Base-by-base conservation (phyloP, 2,888 invertebrate species). In the Cephonodes hylas region DNA sequence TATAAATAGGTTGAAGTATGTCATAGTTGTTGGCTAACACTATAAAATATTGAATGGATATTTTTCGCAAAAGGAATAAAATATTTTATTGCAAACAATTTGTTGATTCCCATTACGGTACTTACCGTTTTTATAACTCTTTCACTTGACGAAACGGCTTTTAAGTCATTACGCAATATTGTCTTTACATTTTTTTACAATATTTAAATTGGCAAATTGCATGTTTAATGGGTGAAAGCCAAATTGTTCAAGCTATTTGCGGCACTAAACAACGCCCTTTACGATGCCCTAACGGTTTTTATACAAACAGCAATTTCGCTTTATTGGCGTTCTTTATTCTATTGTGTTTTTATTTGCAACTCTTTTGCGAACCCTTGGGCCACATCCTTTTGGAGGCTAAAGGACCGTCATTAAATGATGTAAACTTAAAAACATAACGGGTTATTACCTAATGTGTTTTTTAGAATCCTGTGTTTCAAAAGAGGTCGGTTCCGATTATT, bases 291-390 rank as follows among this genome's bases (percentile, higher is more conserved):
- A 83, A 85, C 83, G 80, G 83, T 78, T 73, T 73, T 73, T 56
- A 42, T 69, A 70, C 72, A 64, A 68, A 71, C 75, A 72, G 75
- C 73, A 73, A 75, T 74, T 73, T 77, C 74, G 77, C 73, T 75
- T 66, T 63, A 66, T 59, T 67, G 77, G 75, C 73, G 42, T 53
- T 53, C 71, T 73, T 73, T 73, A 69, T 83, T 79, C 72, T 74
- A 73, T 68, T 73, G 85, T 85, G 80, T 85, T 83, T 80, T 78
- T 79, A 76, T 82, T 84, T 77, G 83, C 83, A 85, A 84, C 84
- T 84, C 84, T 83, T 85, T 85, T 81, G 79, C 76, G 66, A 85
- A 83, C 79, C 81, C 76, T 83, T 79, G 74, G 74, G 23, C n/a
- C 3, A 8, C 25, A 38, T 48, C 48, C 23, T 59, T 34, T 58